A percentile compares a stretch with the other conserved stretches of the same genome.
phyloP scores from a whole-genome alignment of 2,888 invertebrate species.

The Acanthosepion esculentum region DNA sequence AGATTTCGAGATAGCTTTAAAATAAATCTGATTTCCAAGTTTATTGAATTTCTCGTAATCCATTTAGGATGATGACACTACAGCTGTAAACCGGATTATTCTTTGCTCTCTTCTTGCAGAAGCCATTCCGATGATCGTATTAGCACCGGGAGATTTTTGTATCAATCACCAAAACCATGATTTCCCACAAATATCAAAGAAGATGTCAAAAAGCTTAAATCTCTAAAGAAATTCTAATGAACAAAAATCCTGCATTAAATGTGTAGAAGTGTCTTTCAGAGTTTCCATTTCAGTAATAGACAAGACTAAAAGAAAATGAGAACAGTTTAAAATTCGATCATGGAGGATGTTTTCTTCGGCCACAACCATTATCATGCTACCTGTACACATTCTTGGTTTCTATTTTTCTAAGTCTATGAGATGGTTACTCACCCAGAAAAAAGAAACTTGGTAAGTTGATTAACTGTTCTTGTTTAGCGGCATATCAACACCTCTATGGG shows the following conservation, averaged over 20 bases:
- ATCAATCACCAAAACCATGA: background rate
- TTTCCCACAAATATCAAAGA: background rate
- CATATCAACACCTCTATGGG: no score
- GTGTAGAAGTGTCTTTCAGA: background rate
- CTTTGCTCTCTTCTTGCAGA: background rate
- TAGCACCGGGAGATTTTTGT: background rate
- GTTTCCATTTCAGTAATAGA: background rate
- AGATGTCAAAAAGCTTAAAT: background rate
- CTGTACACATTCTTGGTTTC: no score
- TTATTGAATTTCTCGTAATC: background rate
- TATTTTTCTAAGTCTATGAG: no score
- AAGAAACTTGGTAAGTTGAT: no score
- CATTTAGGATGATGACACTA: background rate
- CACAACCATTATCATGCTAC: no score
- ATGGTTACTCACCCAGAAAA: no score
- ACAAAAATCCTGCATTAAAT: background rate
- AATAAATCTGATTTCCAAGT: background rate
- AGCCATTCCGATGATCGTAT: background rate
- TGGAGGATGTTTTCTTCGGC: no score
- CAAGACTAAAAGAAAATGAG: background rate
- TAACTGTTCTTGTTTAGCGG: no score
- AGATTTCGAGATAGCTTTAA: background rate
- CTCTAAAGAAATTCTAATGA: background rate
- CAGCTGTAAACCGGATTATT: background rate
- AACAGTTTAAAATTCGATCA: no score